Evolutionary conservation across 2,113 vertebrate species (phyloP), one percentile per base, ranked within the genome.

Genomic region (Casuarius casuarius): DNA sequence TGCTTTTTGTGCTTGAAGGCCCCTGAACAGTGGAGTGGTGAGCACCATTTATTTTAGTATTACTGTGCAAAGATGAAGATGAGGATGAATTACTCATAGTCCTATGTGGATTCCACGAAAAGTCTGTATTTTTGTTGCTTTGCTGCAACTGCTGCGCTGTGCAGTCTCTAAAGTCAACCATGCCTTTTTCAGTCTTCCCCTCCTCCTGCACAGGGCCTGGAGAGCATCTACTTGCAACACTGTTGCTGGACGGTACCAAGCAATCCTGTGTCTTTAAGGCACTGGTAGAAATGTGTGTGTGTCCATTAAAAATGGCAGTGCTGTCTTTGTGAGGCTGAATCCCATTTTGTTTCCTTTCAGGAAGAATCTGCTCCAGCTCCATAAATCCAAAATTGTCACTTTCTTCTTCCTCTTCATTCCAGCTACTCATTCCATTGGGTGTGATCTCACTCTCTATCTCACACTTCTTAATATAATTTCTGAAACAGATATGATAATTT

Each of bases 211-310:
- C 91, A 93, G 88, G 94, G 86, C 95, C 94, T 80, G 96, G 90
- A 94, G 95, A 97, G 76, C 96, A 89, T 89, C 97, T 97, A 83
- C 88, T 94, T 52, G 96, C 95, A 94, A 98, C 92, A 66, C 92
- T 61, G 31, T 93, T 97, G 97, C 97, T 95, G 9, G 94, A 89
- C 80, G 97, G 94, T 94, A 96, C 95, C 80, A 96, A 97, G 92
- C 97, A 94, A 95, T 98, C 98, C 97, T 98, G 98, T 80, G 96
- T 98, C 97, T 98, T 99, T 99, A 99, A 99, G 99, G 99, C 99
- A 99, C 99, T 98, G 92, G 99, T 99, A 97, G 97, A 97, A 97
- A 96, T 97, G 84, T 95, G 98, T 97, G 96, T 61, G 81, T 99
- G 98, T 98, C 99, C 99, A 29, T 99, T 99, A 92, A 98, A 98